Evolutionary conservation across 2,888 invertebrate species (phyloP).

Genomic region (Drosophila cyrtoloma): DNA sequence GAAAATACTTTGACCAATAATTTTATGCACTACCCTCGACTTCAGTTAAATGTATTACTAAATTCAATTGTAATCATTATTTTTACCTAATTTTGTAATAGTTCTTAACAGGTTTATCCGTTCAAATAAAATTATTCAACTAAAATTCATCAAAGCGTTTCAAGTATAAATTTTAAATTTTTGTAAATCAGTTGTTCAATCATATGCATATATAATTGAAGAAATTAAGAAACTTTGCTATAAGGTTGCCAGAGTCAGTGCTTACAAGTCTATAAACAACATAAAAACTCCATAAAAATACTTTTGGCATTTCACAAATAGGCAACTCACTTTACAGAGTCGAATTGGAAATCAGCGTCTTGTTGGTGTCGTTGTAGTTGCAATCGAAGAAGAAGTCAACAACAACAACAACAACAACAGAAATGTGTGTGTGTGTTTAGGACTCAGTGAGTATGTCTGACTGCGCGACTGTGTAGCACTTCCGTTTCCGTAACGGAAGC

Average conservation of each 20-base stretch:
- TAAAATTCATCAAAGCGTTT: not conserved
- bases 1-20: not conserved
- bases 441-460: slow-evolving; percentile 73
- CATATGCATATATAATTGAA: not conserved
- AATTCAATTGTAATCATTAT: not conserved
- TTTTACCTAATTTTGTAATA: fast-evolving
- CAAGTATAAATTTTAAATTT: not conserved
- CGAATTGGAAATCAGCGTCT: slow-evolving; percentile 43
- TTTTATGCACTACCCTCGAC: not conserved
- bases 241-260: slow-evolving; percentile 23
- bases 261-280: slow-evolving; percentile 38
- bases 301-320: slow-evolving; percentile 52
- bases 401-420: slow-evolving; percentile 9
- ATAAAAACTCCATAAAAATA: slow-evolving; percentile 60
- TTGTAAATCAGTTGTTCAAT: not conserved
- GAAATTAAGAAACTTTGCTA: slow-evolving; percentile 6
- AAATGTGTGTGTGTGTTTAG: slow-evolving; percentile 26
- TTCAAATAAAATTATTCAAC: not conserved
- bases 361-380: slow-evolving; percentile 43
- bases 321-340: slow-evolving; percentile 52
- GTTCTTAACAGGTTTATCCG: not conserved
- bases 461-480: slow-evolving; percentile 78
- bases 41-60: not conserved
- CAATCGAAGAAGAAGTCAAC: slow-evolving; percentile 53
- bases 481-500: slow-evolving; percentile 78